These are phyloP conservation scores for Drosophila anomelani DNA, from an alignment of 2,888 invertebrate genomes.

Conservation along the genomic window DNA sequence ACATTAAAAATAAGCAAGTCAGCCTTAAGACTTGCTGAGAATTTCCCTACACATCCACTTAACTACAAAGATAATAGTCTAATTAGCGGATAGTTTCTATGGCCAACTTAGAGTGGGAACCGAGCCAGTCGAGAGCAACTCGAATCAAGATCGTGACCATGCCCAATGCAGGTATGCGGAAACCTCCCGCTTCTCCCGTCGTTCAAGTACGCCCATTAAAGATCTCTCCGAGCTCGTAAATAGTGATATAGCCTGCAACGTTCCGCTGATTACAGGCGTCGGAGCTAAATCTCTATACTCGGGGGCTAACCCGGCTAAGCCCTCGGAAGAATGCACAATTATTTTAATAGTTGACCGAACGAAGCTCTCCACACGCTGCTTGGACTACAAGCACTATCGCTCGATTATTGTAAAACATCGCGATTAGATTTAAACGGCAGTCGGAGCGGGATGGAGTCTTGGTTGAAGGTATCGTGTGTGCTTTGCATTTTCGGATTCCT, in stretches of 20 bases:
- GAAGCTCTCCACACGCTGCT: conserved; percentile 11
- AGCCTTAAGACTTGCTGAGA: neutral
- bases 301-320: conserved; percentile 36
- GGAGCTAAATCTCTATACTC: conserved; percentile 38
- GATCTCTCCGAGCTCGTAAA: conserved; percentile 10
- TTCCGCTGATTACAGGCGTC: conserved; percentile 45
- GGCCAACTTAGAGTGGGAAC: conserved; percentile 28
- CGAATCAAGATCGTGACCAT: conserved; percentile 29
- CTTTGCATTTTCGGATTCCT: conserved; percentile 92
- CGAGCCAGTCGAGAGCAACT: conserved; percentile 2
- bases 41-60: conserved; percentile 16
- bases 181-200: conserved; percentile 16
- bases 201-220: neutral
- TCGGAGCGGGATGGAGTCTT: conserved; percentile 83
- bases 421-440: conserved; percentile 51
- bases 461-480: conserved; percentile 89
- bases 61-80: conserved; percentile 33
- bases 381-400: conserved; percentile 2
- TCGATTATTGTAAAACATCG: conserved; percentile 5
- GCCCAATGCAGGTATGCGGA: conserved; percentile 17
- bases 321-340: conserved; percentile 52
- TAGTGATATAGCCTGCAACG: conserved; percentile 6
- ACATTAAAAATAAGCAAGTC: neutral
- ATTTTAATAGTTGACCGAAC: conserved; percentile 52
- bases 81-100: conserved; percentile 24